A percentile compares a stretch with the other conserved stretches of the same genome.
Evolutionary conservation across 2,888 invertebrate species (phyloP).

Genomic region (Brachynemurus nebulosus): DNA sequence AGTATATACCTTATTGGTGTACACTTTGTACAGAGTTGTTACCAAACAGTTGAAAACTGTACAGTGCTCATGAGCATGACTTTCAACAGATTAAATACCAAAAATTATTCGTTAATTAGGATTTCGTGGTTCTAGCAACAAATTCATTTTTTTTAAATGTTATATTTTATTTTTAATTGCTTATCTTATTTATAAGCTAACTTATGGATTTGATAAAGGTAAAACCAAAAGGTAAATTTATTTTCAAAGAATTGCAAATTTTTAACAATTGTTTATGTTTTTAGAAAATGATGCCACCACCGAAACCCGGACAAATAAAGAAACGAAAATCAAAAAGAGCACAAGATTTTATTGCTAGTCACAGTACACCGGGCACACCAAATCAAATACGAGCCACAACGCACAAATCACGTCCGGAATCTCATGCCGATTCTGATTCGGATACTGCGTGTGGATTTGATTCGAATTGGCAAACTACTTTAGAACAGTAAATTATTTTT

Average conservation of each 20-base stretch:
- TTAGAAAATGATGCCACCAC: conserved; percentile 60
- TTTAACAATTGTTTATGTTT: no score
- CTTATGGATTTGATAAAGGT: no score
- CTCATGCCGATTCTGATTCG: conserved; percentile 60
- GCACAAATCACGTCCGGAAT: conserved; percentile 20
- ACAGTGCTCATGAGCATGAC: no score
- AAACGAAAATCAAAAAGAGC: conserved; percentile 51
- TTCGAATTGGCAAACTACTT: conserved; percentile 45
- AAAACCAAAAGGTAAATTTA: no score
- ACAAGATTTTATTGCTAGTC: conserved; percentile 37
- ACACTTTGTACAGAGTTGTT: no score
- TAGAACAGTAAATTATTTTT: conserved; percentile 4
- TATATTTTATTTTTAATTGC: conserved; percentile 14
- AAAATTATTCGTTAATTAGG: no score
- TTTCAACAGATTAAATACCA: no score
- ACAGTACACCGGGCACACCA: conserved; percentile 55
- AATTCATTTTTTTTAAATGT: neutral
- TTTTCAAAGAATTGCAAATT: no score
- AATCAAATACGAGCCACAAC: conserved; percentile 37
- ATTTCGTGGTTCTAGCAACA: neutral
- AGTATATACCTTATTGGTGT: no score
- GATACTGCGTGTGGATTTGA: conserved; percentile 82
- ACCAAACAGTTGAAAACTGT: no score
- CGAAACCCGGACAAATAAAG: conserved; percentile 49
- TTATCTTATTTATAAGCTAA: no score